Evolutionary conservation across 1,140 invertebrate species (phyloP), one percentile per base, ranked within the genome.

Genomic region (Drosophila varians): DNA sequence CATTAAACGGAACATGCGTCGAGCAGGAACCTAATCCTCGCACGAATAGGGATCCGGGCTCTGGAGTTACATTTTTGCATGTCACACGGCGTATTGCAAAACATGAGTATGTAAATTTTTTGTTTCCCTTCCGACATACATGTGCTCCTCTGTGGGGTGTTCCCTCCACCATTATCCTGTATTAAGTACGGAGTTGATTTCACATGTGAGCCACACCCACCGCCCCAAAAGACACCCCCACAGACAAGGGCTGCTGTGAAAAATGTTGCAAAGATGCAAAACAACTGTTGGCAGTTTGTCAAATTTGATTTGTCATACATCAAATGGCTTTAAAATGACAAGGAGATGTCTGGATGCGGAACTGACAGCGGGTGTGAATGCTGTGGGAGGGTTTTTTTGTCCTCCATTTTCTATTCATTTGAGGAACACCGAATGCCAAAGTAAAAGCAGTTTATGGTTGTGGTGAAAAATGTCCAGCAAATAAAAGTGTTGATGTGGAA

Each of bases 291-390:
- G 80, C 80, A 86, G 80, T 86, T 86, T 86, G 80, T 86, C 80
- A 86, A 86, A 86, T 86, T 86, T 86, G 80, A 86, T 86, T 86
- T 86, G 80, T 86, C 80, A 86, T 86, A 86, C 80, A 86, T 86
- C 80, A 86, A 86, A 86, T 86, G 73, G 62, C 73, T 86, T 86
- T 77, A 84, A 84, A 84, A 76, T 84, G 80, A 79, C 80, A 84
- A 66, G 52, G 70, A 71, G 64, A 54, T 61, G 66, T 62, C 66
- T 65, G 49, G 28, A 68, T 70, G 55, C 36, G 36, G 43, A 45
- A 48, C 42, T 47, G 70, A 60, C 64, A 78, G 52, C 34, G 47
- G 43, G 49, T 14, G 28, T 16, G 46, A 19, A 26, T 40, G 55
- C 21, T 43, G 26, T 14, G 60, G 58, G 25, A 6, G 62, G 53